Base-by-base conservation (phyloP, 2,797 vertebrate species). In the Enteromius viviparus region DNA sequence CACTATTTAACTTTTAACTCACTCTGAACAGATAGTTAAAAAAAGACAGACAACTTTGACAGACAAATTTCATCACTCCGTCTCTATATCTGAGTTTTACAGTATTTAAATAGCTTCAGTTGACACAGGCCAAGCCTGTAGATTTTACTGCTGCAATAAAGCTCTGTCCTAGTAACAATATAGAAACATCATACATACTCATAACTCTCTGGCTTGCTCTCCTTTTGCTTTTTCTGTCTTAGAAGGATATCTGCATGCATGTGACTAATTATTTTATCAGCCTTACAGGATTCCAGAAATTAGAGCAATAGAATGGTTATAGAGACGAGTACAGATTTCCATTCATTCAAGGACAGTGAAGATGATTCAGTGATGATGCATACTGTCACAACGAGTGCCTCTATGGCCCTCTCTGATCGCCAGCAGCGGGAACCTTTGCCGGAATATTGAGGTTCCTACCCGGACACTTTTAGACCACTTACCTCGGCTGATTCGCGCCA, bases 181-280 rank as follows among this genome's bases (percentile, higher is more conserved):
- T 72, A 82, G 69, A 76, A 70, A 65, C 64, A 85, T 81, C 60
- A 81, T 82, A 81, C 70, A n/a, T 55, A 79, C 76, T 71, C 69
- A 76, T 78, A 42, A 71, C 68, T 75, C 37, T 70, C 34, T 78
- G 11, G 45, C 40, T 78, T 71, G 40, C n/a, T 19, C 3, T 76
- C 45, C 77, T 42, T 34, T 86, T 19, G 65, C 21, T 71, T 17
- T 58, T 40, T 42, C 15, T 58, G 3, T 65, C 29, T 77, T 76
- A 58, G 15, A 92, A 93, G 1, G 91, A 97, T 3, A 91, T 96
- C 81, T 97, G 94, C 92, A 94, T 96, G 95, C 95, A 96, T 88
- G 94, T 96, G 90, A 96, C 95, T 87, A 97, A 97, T 92, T 97
- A 96, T 91, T 95, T 95, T 90, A 96, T 97, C 91, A 97, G 95